Base-by-base conservation (phyloP, 2,113 vertebrate species). In the Okapia johnstoni region DNA sequence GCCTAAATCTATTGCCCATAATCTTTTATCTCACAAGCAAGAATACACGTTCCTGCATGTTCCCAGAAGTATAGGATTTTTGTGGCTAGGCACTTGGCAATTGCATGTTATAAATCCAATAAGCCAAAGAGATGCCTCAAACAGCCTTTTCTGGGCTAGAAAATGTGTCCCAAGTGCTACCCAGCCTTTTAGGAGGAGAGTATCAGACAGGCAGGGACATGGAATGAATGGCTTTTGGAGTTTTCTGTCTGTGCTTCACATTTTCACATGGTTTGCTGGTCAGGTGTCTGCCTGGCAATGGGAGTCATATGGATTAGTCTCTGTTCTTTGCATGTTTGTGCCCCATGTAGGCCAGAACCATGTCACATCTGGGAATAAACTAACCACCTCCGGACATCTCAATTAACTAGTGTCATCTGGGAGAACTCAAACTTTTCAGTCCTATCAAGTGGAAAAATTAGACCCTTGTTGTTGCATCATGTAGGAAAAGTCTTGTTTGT, bases 291-390 rank as follows among this genome's bases (percentile, higher is more conserved):
- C 84, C 61, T 84, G 97, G 19, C 57, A 14, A 13, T 76, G 73
- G 85, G 86, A 96, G 55, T 97, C 96, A 90, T 96, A 58, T 76
- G 94, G 98, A 97, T 97, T 94, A 96, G 60, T 90, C 97, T 97
- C 85, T 81, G 43, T 96, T 96, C 92, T 98, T 96, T 16, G 21
- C 85, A 76, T 81, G 50, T 96, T 97, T 43, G 28, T 97, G 88
- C 57, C 77, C 40, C 46, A 3, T 98, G 66, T 88, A 58, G 63
- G 30, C 76, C 70, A 94, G 96, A 97, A 90, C 81, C 76, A 79
- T 96, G 93, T 48, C 93, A 54, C 77, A 84, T 89, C 80, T 98
- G 97, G 96, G 88, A 97, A 96, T 95, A 95, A 93, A 96, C 90
- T 81, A 81, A 61, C 54, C 60, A 1, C 77, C 87, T 95, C 77